These are phyloP conservation scores for Pseudanteris insignis DNA, from an alignment of 2,888 invertebrate species.

Conservation along the genomic window DNA sequence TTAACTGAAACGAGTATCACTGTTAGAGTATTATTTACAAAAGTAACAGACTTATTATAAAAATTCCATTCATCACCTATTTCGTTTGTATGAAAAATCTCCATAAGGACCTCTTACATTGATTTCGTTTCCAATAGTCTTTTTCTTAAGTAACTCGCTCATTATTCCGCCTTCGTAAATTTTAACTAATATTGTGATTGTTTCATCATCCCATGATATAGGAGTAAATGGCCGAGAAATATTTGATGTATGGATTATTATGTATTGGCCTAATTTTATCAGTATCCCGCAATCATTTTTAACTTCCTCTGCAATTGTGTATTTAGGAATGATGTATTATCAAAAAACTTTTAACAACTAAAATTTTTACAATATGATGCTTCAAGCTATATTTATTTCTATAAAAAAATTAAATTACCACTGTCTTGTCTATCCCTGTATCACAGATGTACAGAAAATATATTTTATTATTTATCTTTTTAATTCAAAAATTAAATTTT, in stretches of 20 bases:
- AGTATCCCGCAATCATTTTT: conserved; percentile 36
- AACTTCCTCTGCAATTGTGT: conserved; percentile 21
- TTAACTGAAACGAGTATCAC: too few relatives aligned
- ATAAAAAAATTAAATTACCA: too few relatives aligned
- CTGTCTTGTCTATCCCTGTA: too few relatives aligned
- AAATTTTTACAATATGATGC: too few relatives aligned
- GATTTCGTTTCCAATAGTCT: conserved; percentile 50
- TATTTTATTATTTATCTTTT: too few relatives aligned
- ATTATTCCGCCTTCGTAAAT: conserved; percentile 55
- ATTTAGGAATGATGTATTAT: too few relatives aligned
- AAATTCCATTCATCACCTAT: conserved; percentile 57
- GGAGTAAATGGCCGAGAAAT: conserved; percentile 59
- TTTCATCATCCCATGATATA: conserved; percentile 51
- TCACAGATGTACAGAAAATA: too few relatives aligned
- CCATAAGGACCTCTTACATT: conserved; percentile 61
- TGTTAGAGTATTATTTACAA: too few relatives aligned
- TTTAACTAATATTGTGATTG: conserved; percentile 55
- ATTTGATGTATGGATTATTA: conserved; percentile 51
- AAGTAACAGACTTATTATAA: too few relatives aligned
- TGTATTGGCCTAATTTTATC: conserved; percentile 57
- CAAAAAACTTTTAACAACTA: too few relatives aligned
- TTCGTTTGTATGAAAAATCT: conserved; percentile 55
- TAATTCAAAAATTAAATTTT: too few relatives aligned
- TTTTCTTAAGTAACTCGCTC: conserved; percentile 49
- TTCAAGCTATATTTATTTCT: too few relatives aligned